Conservation (phyloP, 2,797 vertebrate species). For the Coendou prehensilis region DNA sequence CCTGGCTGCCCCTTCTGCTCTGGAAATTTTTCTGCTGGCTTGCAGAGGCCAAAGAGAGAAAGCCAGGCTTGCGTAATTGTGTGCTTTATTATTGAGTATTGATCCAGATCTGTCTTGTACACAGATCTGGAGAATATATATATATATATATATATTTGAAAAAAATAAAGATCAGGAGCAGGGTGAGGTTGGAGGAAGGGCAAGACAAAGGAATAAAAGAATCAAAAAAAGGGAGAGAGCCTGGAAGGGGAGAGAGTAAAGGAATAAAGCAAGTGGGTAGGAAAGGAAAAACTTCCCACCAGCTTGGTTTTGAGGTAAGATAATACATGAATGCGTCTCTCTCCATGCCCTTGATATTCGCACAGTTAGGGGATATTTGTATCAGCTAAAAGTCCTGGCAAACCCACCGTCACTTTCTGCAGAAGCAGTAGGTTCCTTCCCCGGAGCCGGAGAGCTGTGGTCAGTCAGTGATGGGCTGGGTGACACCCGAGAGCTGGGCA, state of each 20-base stretch:
- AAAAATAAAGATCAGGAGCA: constrained; percentile 2
- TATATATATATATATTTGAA: not conserved
- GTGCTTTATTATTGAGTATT: constrained; percentile 24
- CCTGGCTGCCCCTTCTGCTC: not conserved
- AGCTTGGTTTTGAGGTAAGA: not conserved
- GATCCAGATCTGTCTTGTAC: constrained; percentile 43
- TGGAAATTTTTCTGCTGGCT: constrained; percentile 74
- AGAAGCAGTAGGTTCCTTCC: not conserved
- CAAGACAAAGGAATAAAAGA: not conserved
- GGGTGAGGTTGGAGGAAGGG: not conserved
- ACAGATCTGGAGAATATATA: not conserved
- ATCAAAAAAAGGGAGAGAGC: not conserved
- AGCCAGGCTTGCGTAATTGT: constrained; percentile 11
- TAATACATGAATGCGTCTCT: not conserved
- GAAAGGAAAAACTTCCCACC: not conserved
- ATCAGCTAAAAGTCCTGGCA: not conserved
- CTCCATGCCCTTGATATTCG: fast-evolving
- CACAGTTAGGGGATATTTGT: not conserved
- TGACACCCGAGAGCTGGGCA: not conserved
- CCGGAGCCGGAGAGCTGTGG: not conserved
- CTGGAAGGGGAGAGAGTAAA: not conserved
- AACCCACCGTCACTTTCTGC: not conserved
- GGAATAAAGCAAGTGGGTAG: not conserved
- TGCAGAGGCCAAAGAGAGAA: not conserved
- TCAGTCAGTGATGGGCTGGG: not conserved